phyloP scores from a whole-genome alignment of 2,888 invertebrate species.

The Anticlea derivata region DNA sequence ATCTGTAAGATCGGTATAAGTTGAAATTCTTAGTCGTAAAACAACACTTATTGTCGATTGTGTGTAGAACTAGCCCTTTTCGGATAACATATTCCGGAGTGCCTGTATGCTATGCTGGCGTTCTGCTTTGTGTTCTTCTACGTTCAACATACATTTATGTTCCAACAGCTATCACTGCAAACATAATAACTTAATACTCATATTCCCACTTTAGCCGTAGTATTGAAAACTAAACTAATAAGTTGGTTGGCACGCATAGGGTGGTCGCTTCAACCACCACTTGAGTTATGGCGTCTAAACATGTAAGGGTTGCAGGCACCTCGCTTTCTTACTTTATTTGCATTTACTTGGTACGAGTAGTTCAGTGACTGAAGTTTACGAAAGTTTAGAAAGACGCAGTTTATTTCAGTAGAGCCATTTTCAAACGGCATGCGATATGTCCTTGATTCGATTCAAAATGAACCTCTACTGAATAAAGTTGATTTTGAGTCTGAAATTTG shows the following conservation, averaged over 20 bases:
- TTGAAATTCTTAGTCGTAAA: too few species aligned
- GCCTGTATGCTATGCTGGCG: too few species aligned
- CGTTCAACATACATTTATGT: slow-evolving; percentile 16
- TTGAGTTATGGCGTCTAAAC: slow-evolving; percentile 69
- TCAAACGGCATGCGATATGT: too few species aligned
- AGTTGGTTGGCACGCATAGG: slow-evolving; percentile 66
- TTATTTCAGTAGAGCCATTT: too few species aligned
- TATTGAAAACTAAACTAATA: slow-evolving; percentile 63
- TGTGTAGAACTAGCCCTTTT: too few species aligned
- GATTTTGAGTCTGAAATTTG: too few species aligned
- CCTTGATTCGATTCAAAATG: too few species aligned
- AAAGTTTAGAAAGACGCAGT: slow-evolving; percentile 3
- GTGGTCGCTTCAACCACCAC: slow-evolving; percentile 51
- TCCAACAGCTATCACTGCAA: slow-evolving; percentile 22
- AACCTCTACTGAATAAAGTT: too few species aligned
- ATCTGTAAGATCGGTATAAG: too few species aligned
- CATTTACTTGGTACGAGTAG: slow-evolving; percentile 47
- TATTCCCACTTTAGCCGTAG: slow-evolving; percentile 45
- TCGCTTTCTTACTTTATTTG: slow-evolving; percentile 59
- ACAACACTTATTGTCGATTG: too few species aligned
- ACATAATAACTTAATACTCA: slow-evolving; percentile 42
- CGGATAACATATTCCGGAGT: too few species aligned
- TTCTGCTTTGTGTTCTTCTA: too few species aligned
- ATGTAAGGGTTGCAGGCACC: slow-evolving; percentile 64
- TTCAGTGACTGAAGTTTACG: slow-evolving; percentile 17